Conservation (phyloP, 37 sponge, comb jelly and placozoan genomes). For the Aplysina aerophoba region DNA sequence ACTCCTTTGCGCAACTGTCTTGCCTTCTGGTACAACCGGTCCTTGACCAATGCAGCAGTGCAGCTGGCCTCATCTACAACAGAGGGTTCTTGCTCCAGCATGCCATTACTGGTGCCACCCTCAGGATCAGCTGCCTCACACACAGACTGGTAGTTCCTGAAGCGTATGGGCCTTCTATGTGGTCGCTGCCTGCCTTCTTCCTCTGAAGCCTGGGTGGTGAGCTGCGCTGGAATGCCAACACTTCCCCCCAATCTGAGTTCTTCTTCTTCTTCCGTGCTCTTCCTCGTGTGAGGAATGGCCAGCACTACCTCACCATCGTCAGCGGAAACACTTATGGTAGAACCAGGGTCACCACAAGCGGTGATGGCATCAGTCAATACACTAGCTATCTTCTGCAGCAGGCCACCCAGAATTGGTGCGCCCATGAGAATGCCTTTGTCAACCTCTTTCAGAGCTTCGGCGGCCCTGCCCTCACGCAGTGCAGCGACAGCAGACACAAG, state of each 20-base stretch:
- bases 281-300: not conserved
- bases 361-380: constrained; percentile 7
- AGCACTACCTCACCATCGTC: not conserved
- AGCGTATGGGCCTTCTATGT: not conserved
- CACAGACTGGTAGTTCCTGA: constrained; percentile 21
- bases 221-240: too few relatives aligned
- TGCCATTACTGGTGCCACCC: not conserved
- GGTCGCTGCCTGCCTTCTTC: not conserved
- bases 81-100: too few relatives aligned
- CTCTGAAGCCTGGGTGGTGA: too few relatives aligned
- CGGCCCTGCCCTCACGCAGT: not conserved
- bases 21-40: too few relatives aligned
- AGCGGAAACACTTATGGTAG: not conserved
- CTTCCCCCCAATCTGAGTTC: too few relatives aligned
- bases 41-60: too few relatives aligned
- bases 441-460: constrained; percentile 55
- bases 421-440: constrained; percentile 95
- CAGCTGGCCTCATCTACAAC: too few relatives aligned
- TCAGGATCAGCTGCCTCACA: not conserved
- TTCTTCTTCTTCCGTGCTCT: too few relatives aligned
- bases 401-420: constrained; percentile 70
- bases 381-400: constrained; percentile 49
- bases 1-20: too few relatives aligned
- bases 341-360: not conserved
- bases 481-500: constrained; percentile 55